Percentiles rank a stretch among this genome's conserved stretches.
Evolutionary conservation across 2,888 invertebrate species (phyloP).

Genomic region (Ornithoptera alexandrae): DNA sequence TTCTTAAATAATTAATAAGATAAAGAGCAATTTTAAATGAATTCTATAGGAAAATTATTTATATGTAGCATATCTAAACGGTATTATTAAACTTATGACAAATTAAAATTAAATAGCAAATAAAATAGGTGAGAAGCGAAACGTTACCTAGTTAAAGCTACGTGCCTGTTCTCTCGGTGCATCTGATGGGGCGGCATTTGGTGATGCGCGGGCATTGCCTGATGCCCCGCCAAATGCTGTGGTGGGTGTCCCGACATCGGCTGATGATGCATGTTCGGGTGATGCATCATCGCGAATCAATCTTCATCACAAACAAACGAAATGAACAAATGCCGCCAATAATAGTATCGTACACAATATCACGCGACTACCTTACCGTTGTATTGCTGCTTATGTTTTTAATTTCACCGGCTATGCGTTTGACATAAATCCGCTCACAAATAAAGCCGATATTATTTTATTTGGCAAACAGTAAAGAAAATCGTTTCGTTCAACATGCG

Average conservation of each 20-base stretch:
- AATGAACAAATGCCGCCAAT: conserved; percentile 63
- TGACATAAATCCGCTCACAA: conserved; percentile 67
- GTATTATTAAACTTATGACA: background rate
- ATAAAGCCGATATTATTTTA: conserved; percentile 59
- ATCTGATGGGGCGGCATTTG: conserved; percentile 82
- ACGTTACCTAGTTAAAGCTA: conserved; percentile 75
- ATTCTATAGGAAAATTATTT: too few relatives aligned
- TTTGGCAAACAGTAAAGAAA: conserved; percentile 91
- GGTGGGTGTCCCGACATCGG: conserved; percentile 76
- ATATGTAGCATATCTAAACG: too few relatives aligned
- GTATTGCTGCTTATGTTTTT: conserved; percentile 50
- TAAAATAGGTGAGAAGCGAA: conserved; percentile 57
- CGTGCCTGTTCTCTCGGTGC: conserved; percentile 82
- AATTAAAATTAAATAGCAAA: conserved; percentile 45
- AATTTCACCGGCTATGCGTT: conserved; percentile 53
- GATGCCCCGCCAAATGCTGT: conserved; percentile 72
- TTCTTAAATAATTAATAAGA: too few relatives aligned
- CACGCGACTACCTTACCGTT: conserved; percentile 53
- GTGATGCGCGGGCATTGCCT: conserved; percentile 78
- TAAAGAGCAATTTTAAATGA: too few relatives aligned
- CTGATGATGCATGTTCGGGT: conserved; percentile 80
- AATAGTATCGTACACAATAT: conserved; percentile 54
- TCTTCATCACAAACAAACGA: conserved; percentile 63
- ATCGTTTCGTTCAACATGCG: conserved; percentile 89
- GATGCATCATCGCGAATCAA: conserved; percentile 76